phyloP scores from a whole-genome alignment of 2,113 vertebrate species.

The Macaca nemestrina region DNA sequence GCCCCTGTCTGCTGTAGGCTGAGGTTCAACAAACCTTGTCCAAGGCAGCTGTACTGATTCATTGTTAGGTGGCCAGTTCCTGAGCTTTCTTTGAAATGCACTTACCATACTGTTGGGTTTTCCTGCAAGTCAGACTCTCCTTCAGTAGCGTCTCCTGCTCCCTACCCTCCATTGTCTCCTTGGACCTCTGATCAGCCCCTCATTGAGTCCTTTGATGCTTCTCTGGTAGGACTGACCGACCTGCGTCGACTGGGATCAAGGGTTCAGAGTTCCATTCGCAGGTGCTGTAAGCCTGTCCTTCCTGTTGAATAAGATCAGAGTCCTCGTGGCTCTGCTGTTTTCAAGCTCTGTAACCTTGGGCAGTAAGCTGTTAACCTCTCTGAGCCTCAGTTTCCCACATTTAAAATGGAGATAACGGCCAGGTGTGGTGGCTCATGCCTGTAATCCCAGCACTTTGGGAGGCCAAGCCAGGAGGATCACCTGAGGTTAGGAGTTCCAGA shows the following conservation, averaged over 20 bases:
- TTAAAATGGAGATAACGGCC: not conserved
- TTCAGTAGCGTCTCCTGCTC: too few species aligned
- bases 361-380: not conserved
- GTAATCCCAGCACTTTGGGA: too few species aligned
- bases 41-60: not conserved
- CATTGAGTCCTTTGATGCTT: not conserved
- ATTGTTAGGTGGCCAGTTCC: not conserved
- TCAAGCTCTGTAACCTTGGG: not conserved
- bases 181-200: not conserved
- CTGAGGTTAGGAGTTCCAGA: too few species aligned
- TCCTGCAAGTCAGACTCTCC: too few species aligned
- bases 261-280: not conserved
- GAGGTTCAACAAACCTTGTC: fast-evolving
- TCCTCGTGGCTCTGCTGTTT: not conserved
- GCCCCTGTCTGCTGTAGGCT: too few species aligned
- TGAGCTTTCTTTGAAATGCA: not conserved
- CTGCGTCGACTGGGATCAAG: not conserved
- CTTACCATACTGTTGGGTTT: not conserved
- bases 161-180: not conserved
- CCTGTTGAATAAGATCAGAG: not conserved
- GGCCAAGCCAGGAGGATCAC: too few species aligned
- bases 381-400: not conserved
- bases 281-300: not conserved
- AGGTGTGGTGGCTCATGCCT: too few species aligned
- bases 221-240: not conserved